phyloP scores from a whole-genome alignment of 2,797 vertebrate species.

The Spatula versicolor region DNA sequence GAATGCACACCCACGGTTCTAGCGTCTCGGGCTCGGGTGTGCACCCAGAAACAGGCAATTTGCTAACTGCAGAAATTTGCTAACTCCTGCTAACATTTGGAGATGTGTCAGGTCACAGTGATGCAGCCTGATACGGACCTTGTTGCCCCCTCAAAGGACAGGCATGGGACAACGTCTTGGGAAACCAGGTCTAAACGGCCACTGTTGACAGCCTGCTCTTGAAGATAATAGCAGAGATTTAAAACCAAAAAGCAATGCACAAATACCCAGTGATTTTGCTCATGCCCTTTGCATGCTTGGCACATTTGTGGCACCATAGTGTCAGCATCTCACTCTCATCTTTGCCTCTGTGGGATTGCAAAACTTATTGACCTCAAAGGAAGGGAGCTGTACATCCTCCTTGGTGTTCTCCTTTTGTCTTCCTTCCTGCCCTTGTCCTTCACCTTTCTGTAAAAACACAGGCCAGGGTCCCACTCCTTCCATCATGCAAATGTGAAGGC shows the following conservation, averaged over 20 bases:
- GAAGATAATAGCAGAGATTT: neutral
- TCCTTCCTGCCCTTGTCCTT: neutral
- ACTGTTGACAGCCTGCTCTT: neutral
- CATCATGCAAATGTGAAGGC: neutral
- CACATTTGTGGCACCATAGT: neutral
- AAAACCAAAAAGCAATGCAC: neutral
- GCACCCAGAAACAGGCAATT: neutral
- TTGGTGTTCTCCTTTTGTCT: neutral
- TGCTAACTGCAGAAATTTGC: too few relatives aligned
- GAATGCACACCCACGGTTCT: rapidly evolving
- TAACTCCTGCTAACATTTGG: neutral
- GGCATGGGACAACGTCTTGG: rapidly evolving
- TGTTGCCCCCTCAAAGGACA: rapidly evolving
- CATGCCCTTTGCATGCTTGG: neutral
- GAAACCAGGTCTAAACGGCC: neutral
- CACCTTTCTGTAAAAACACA: neutral
- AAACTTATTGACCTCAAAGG: neutral
- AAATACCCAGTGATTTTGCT: neutral
- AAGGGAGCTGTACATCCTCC: neutral
- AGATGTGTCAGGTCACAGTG: rapidly evolving
- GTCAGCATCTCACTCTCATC: neutral
- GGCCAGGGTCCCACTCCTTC: neutral
- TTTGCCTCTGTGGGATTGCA: rapidly evolving
- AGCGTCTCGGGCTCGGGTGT: rapidly evolving
- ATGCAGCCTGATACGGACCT: rapidly evolving